phyloP scores from a whole-genome alignment of 2,113 vertebrate species.

The Gopherus flavomarginatus region DNA sequence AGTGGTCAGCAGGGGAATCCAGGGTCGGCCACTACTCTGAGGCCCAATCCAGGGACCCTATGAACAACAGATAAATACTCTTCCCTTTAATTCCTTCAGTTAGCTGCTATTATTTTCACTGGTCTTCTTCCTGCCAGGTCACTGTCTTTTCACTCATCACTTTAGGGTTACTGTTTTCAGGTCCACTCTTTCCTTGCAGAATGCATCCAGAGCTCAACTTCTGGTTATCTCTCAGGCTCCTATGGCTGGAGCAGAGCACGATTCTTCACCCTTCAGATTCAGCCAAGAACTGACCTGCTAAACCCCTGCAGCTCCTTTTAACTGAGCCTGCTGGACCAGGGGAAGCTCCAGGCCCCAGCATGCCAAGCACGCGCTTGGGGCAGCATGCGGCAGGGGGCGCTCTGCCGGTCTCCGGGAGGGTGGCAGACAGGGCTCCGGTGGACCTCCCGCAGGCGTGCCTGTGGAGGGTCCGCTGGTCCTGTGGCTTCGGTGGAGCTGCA shows the following conservation, averaged over 20 bases:
- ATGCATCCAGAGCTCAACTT: neutral
- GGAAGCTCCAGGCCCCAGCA: no score
- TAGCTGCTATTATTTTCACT: neutral
- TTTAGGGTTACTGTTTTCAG: neutral
- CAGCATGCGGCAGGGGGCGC: no score
- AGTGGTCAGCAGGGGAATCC: no score
- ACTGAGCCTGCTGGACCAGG: neutral
- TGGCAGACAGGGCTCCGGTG: no score
- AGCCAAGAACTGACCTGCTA: neutral
- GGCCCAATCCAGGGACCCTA: no score
- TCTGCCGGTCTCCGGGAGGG: no score
- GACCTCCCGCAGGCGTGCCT: no score
- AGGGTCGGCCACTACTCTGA: no score
- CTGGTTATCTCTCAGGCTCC: neutral
- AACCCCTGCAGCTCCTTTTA: neutral
- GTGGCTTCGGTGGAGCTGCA: no score
- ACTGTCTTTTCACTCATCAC: neutral
- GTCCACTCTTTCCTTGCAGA: neutral
- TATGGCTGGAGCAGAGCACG: neutral
- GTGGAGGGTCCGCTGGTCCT: no score
- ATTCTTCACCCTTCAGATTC: neutral
- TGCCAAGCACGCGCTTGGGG: no score
- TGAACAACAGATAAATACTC: neutral
- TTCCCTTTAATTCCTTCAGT: neutral
- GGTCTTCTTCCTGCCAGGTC: neutral